Conservation (phyloP, 2,113 vertebrate genomes). For the Cepphus grylle region DNA sequence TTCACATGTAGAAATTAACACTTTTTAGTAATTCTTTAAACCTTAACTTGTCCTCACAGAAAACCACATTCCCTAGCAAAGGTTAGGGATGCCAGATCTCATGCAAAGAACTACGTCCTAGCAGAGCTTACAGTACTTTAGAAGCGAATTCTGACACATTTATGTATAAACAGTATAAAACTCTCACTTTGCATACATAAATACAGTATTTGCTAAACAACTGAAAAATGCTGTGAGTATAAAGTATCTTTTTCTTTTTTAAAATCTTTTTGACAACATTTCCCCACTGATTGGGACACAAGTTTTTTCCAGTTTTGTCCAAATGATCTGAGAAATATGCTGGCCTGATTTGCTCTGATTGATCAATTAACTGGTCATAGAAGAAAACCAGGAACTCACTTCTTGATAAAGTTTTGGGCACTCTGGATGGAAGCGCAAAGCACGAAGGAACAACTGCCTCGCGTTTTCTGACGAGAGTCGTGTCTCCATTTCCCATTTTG, state of each 20-base stretch:
- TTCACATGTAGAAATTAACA: neutral
- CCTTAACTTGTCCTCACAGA: neutral
- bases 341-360: neutral
- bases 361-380: neutral
- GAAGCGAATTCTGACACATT: neutral
- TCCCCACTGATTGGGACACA: neutral
- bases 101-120: neutral
- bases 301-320: neutral
- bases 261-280: neutral
- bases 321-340: neutral
- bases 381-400: conserved; percentile 69
- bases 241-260: neutral
- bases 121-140: neutral
- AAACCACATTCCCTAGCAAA: neutral
- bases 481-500: conserved; percentile 97
- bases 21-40: neutral
- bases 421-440: conserved; percentile 92
- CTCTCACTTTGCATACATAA: neutral
- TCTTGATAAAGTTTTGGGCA: conserved; percentile 92
- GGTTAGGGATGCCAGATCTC: neutral
- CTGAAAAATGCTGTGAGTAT: neutral
- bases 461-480: conserved; percentile 88
- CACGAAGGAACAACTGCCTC: conserved; percentile 93
- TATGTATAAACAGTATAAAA: neutral
- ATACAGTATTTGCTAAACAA: neutral